Percentiles rank a stretch among this genome's conserved stretches.
phyloP scores from a whole-genome alignment of 1,140 invertebrate species.

The Drosophila ironensis region DNA sequence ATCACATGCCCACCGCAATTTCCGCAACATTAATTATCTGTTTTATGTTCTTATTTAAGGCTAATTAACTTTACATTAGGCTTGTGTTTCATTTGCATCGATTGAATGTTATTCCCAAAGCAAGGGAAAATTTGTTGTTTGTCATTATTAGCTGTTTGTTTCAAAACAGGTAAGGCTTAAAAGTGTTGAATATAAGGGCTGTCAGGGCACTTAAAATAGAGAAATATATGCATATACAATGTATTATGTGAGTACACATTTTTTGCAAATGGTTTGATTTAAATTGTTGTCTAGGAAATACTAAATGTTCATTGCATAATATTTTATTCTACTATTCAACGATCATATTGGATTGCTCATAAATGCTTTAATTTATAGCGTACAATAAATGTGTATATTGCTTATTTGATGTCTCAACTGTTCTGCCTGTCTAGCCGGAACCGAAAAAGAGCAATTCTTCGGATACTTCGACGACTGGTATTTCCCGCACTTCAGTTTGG shows the following conservation, averaged over 20 bases:
- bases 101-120: background rate
- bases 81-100: conserved; percentile 1
- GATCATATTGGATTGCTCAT: background rate
- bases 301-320: background rate
- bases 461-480: conserved; percentile 3
- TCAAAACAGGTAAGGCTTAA: too few species aligned
- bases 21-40: conserved; percentile 31
- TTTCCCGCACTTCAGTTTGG: conserved; percentile 23
- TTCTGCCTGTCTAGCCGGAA: conserved; percentile 28
- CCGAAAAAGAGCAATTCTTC: conserved; percentile 35
- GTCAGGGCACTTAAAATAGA: too few species aligned
- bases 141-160: too few species aligned
- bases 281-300: too few species aligned
- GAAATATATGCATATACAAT: too few species aligned
- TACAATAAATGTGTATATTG: too few species aligned
- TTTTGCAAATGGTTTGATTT: too few species aligned
- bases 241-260: too few species aligned
- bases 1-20: conserved; percentile 15
- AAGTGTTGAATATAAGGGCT: too few species aligned
- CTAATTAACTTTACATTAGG: background rate
- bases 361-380: too few species aligned
- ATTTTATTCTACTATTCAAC: background rate
- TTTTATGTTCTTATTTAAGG: conserved; percentile 21
- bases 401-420: too few species aligned
- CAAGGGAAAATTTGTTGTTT: background rate